Evolutionary conservation across 2,797 vertebrate genomes (phyloP).

Genomic region (Macropodus opercularis): DNA sequence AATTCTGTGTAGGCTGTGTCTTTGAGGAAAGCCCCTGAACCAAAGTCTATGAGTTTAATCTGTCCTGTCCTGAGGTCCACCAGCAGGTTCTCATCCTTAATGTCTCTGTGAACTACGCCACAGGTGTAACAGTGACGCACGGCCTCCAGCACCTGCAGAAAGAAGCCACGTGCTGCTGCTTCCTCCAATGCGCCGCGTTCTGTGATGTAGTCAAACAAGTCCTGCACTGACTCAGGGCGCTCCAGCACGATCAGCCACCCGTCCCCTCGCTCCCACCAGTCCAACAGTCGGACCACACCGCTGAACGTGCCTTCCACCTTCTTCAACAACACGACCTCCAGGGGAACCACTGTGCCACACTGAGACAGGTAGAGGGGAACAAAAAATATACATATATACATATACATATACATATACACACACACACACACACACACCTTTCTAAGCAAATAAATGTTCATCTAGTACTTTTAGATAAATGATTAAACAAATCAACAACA

Average conservation of each 20-base stretch:
- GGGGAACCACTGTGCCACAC: slow-evolving; percentile 84
- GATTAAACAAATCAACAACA: too few species aligned
- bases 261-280: slow-evolving; percentile 91
- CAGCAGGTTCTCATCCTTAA: slow-evolving; percentile 94
- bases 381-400: neutral
- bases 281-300: slow-evolving; percentile 89
- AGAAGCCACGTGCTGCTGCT: slow-evolving; percentile 87
- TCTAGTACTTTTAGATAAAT: too few species aligned
- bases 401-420: neutral
- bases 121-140: slow-evolving; percentile 91
- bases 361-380: neutral
- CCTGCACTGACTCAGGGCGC: slow-evolving; percentile 89
- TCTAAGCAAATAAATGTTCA: too few species aligned
- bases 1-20: slow-evolving; percentile 94
- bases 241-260: slow-evolving; percentile 93
- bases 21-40: slow-evolving; percentile 91
- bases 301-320: slow-evolving; percentile 89
- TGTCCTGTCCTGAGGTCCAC: slow-evolving; percentile 89
- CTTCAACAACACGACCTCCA: slow-evolving; percentile 92
- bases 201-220: slow-evolving; percentile 94
- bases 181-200: slow-evolving; percentile 91
- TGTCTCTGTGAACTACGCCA: slow-evolving; percentile 91
- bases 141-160: slow-evolving; percentile 90
- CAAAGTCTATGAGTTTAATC: slow-evolving; percentile 94
- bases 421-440: too few species aligned